A percentile compares a stretch with the other conserved stretches of the same genome.
Evolutionary conservation across 2,888 invertebrate species (phyloP).

Genomic region (Stomorhina lunata): DNA sequence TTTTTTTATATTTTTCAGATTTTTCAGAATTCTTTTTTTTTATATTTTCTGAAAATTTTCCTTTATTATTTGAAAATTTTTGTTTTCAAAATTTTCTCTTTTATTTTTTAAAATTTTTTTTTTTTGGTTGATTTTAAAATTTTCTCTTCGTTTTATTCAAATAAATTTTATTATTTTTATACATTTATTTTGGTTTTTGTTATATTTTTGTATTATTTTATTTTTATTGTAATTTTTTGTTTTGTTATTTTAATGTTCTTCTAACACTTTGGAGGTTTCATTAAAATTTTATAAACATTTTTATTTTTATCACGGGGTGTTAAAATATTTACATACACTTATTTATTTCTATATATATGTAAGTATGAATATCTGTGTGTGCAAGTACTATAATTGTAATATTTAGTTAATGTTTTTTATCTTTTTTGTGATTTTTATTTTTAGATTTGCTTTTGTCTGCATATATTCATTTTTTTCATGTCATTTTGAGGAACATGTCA

Average conservation of each 20-base stretch:
- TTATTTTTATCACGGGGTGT: conserved; percentile 19
- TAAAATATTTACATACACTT: no score
- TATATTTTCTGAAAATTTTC: background rate
- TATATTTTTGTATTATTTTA: background rate
- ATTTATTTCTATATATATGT: no score
- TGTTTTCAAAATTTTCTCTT: no score
- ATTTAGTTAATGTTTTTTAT: background rate
- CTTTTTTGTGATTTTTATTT: background rate
- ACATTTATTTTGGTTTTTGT: background rate
- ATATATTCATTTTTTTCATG: no score
- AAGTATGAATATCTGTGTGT: no score
- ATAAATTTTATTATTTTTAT: background rate
- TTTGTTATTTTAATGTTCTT: background rate
- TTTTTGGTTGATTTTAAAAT: no score
- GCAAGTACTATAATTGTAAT: background rate
- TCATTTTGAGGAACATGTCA: no score
- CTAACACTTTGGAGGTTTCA: background rate
- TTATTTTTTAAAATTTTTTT: no score
- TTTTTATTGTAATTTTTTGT: background rate
- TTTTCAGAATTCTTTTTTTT: no score
- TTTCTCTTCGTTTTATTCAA: background rate
- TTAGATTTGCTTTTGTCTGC: background rate
- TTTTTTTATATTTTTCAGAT: no score
- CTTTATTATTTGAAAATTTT: background rate
- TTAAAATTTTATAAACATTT: conserved; percentile 6